Percentiles rank a stretch among this genome's conserved stretches.
These are phyloP conservation scores for Phlogophora meticulosa DNA, from an alignment of 2,888 invertebrate species.

Conservation along the genomic window DNA sequence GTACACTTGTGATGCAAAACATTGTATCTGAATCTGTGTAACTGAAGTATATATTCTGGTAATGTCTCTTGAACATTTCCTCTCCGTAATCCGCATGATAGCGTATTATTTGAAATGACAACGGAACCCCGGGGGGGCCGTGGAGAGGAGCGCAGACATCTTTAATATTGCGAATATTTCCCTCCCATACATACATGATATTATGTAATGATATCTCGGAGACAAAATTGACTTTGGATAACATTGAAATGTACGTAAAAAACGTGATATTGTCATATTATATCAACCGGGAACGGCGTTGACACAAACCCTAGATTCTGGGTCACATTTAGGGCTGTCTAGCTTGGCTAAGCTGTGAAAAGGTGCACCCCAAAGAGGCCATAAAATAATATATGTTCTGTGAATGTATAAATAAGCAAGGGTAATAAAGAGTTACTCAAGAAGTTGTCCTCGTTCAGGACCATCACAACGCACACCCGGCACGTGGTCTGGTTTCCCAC, in stretches of 20 bases:
- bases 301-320: not conserved
- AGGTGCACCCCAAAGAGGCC: not conserved
- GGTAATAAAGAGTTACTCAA: not conserved
- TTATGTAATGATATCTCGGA: conserved; percentile 43
- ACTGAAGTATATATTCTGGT: conserved; percentile 9
- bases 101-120: conserved; percentile 54
- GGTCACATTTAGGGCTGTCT: not conserved
- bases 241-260: conserved; percentile 25
- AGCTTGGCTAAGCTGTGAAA: conserved; percentile 1
- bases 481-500: no score
- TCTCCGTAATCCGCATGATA: conserved; percentile 31
- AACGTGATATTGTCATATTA: conserved; percentile 23
- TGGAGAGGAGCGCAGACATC: conserved; percentile 41
- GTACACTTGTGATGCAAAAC: not conserved
- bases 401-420: not conserved
- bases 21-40: conserved; percentile 5
- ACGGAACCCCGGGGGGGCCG: conserved; percentile 37
- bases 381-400: not conserved
- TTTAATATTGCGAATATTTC: conserved; percentile 53
- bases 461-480: no score
- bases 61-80: conserved; percentile 38
- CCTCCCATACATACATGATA: conserved; percentile 38
- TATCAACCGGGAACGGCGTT: not conserved
- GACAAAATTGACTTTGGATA: conserved; percentile 39
- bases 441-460: no score